phyloP scores from a whole-genome alignment of 2,113 vertebrate species.

The Forbesichthys agassizii region DNA sequence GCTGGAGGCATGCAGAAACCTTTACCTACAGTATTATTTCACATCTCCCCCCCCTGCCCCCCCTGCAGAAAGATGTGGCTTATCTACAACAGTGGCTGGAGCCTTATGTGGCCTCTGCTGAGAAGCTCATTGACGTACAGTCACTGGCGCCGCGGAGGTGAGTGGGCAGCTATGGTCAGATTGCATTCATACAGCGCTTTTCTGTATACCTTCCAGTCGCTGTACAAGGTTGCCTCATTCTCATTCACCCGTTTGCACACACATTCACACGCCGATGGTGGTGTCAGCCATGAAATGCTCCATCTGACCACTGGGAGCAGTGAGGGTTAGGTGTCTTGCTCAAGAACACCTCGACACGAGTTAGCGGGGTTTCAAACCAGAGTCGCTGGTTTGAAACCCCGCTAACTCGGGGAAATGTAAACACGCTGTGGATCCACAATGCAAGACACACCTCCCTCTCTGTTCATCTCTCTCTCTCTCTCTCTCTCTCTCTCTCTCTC shows the following conservation, averaged over 20 bases:
- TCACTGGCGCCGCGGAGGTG: conserved; percentile 89
- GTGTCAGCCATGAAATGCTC: too few species aligned
- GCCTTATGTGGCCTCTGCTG: conserved; percentile 86
- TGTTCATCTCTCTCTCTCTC: neutral
- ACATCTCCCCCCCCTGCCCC: conserved; percentile 3
- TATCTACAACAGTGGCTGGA: conserved; percentile 96
- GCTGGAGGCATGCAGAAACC: neutral
- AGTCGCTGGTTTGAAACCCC: neutral
- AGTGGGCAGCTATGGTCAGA: conserved; percentile 30
- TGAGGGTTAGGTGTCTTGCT: too few species aligned
- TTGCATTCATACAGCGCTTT: too few species aligned
- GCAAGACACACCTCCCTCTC: neutral
- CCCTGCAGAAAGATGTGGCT: conserved; percentile 86
- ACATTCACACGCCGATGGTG: too few species aligned
- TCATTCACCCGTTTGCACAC: too few species aligned
- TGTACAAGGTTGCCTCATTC: too few species aligned
- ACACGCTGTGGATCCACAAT: conserved; percentile 26
- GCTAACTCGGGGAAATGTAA: conserved; percentile 21
- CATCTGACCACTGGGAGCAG: too few species aligned
- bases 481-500: conserved; percentile 4
- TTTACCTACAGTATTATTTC: neutral
- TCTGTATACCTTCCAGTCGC: too few species aligned
- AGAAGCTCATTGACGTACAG: conserved; percentile 86
- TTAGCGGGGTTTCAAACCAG: too few species aligned
- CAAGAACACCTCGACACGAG: too few species aligned